Evolutionary conservation across 2,888 invertebrate species (phyloP), one percentile per base, ranked within the genome.

Genomic region (Tetragnatha montana): DNA sequence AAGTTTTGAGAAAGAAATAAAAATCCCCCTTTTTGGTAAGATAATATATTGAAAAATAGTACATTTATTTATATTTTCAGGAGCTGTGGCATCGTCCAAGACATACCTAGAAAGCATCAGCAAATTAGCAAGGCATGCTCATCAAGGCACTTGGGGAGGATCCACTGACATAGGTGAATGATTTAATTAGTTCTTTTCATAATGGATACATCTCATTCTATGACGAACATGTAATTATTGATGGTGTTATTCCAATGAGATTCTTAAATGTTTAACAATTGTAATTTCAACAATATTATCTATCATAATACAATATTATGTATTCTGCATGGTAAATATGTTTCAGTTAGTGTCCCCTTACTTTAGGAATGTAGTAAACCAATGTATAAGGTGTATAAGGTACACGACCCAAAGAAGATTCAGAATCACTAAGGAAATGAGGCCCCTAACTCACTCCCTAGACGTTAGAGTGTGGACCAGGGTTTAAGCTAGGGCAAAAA

Each of bases 111-210:
- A 97, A 93, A 96, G 97, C 91, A 96, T 97, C 93, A 96, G 96
- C 92, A 97, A 97, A 94, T 95, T 97, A 93, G 97, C 97, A 91
- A 95, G 96, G 92, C 97, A 97, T 93, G 97, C 97, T 86, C 97
- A 97, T 94, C 97, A 97, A 94, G 97, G 97, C 92, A 96, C 96
- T 73, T 96, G 96, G 96, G 96, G 96, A 92, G 97, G 97, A 93
- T 97, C 97, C 92, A 96, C 96, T 92, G 97, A 97, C 95, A 97
- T 97, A 92, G 97, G 97, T 97, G 95, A 96, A 35, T 69, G 6
- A 0, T 7, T 50, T 51, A 35, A 7, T 21, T 12, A 73, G 73
- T 68, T 68, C n/a, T 68, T 68, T 3, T 68, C 8, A 68, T 6
- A 68, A 68, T 6, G n/a, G 14, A 73, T 22, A 14, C 35, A 21